phyloP scores from a whole-genome alignment of 2,888 invertebrate species.

The Yponomeuta cagnagella region DNA sequence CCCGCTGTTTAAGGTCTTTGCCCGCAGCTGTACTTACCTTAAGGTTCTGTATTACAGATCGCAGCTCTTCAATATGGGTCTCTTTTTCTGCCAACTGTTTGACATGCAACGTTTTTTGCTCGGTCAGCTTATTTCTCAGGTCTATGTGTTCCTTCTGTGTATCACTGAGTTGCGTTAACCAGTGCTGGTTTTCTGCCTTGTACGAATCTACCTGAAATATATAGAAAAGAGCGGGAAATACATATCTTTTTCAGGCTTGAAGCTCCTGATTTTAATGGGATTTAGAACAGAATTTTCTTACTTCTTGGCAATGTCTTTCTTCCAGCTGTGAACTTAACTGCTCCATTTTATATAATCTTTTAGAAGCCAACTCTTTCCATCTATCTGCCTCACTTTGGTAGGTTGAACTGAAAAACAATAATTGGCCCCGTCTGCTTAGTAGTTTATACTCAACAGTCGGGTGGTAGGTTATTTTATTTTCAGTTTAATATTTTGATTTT shows the following conservation, averaged over 20 bases:
- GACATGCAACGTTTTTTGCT: conserved; percentile 52
- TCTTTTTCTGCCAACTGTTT: conserved; percentile 64
- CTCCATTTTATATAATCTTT: conserved; percentile 80
- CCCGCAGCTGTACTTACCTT: conserved; percentile 35
- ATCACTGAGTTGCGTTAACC: conserved; percentile 73
- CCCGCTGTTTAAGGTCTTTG: too few species aligned
- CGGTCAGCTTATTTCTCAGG: conserved; percentile 63
- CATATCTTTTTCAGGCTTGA: not conserved
- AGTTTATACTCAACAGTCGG: not conserved
- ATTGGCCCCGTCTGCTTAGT: not conserved
- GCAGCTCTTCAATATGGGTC: conserved; percentile 61
- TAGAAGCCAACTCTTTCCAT: conserved; percentile 81
- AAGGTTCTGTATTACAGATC: conserved; percentile 51
- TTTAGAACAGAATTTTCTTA: conserved; percentile 24
- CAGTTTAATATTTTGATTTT: too few species aligned
- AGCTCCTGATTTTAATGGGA: not conserved
- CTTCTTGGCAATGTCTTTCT: conserved; percentile 78
- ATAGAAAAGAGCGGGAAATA: not conserved
- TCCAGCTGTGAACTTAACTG: conserved; percentile 74
- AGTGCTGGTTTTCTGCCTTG: conserved; percentile 78
- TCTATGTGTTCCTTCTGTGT: conserved; percentile 71
- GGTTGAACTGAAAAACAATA: conserved; percentile 36
- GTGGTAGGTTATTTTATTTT: too few species aligned
- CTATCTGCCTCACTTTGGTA: conserved; percentile 64
- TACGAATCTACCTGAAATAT: conserved; percentile 71